These are phyloP conservation scores for Petrocephalus sullivani DNA, from an alignment of 2,797 vertebrate species.

Conservation along the genomic window DNA sequence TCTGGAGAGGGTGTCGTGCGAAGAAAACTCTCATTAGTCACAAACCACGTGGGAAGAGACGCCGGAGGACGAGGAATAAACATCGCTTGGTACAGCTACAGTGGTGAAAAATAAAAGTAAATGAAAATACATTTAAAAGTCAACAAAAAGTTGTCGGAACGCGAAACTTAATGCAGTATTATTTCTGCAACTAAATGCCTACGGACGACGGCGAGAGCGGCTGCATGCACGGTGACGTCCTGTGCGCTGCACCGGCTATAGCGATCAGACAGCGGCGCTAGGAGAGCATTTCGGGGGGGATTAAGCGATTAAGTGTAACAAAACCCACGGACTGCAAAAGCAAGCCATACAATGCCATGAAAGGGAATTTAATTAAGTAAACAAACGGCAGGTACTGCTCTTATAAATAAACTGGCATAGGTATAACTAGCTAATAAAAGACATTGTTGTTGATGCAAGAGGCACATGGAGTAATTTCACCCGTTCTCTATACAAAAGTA, in stretches of 20 bases:
- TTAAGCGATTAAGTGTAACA: neutral
- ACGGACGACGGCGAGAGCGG: neutral
- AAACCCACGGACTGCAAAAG: neutral
- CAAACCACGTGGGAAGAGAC: neutral
- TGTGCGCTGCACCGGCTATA: neutral
- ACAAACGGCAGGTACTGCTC: neutral
- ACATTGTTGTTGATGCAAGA: neutral
- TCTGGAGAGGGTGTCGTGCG: neutral
- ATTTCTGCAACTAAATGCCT: neutral
- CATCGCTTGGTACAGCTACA: neutral
- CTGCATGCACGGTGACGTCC: neutral
- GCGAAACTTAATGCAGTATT: neutral
- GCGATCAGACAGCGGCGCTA: neutral
- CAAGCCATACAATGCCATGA: neutral
- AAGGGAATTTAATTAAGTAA: neutral
- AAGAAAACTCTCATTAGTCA: neutral
- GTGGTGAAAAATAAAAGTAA: neutral
- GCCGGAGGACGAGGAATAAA: neutral
- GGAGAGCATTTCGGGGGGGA: neutral
- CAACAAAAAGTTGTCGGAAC: neutral
- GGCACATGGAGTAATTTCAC: neutral
- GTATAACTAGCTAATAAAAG: neutral
- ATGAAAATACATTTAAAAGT: neutral
- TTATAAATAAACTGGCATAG: neutral
- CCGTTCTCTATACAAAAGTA: neutral